These are phyloP conservation scores for Phallusia fumigata DNA, from an alignment of 23 tunicate species.

Conservation along the genomic window DNA sequence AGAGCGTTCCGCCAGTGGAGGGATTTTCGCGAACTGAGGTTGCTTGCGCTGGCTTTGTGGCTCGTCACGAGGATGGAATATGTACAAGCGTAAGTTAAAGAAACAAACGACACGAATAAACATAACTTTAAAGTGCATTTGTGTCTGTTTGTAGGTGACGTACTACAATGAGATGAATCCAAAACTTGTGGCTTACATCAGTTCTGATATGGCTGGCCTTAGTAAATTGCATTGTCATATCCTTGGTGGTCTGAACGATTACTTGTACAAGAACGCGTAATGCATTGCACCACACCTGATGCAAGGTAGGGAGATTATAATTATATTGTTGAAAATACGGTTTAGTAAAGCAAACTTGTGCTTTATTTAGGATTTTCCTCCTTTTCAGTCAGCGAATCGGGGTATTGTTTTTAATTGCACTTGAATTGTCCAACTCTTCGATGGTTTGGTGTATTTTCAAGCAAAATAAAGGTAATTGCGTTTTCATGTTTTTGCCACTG, in stretches of 20 bases:
- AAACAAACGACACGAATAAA: neutral
- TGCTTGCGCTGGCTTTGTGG: conserved; percentile 72
- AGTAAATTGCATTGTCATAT: conserved; percentile 34
- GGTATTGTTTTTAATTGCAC: too few relatives aligned
- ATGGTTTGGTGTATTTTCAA: too few relatives aligned
- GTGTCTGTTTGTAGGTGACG: conserved; percentile 25
- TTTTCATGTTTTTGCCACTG: too few relatives aligned
- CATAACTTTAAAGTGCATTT: neutral
- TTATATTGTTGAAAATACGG: too few relatives aligned
- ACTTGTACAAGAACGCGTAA: neutral
- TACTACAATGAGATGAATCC: conserved; percentile 82
- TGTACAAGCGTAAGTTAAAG: conserved; percentile 46
- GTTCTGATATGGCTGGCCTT: conserved; percentile 70
- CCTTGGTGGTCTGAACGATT: conserved; percentile 19
- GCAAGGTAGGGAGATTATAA: too few relatives aligned
- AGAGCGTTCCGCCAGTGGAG: conserved; percentile 13
- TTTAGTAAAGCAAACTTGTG: too few relatives aligned
- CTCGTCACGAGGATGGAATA: conserved; percentile 41
- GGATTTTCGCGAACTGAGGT: conserved; percentile 40
- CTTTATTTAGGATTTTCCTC: too few relatives aligned
- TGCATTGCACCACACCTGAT: too few relatives aligned
- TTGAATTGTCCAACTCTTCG: too few relatives aligned
- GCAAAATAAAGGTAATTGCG: too few relatives aligned
- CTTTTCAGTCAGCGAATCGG: too few relatives aligned
- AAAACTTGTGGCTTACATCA: conserved; percentile 53